A percentile compares a stretch with the other conserved stretches of the same genome.
These are phyloP conservation scores for Platalea minor DNA, from an alignment of 2,797 vertebrate genomes.

Conservation along the genomic window DNA sequence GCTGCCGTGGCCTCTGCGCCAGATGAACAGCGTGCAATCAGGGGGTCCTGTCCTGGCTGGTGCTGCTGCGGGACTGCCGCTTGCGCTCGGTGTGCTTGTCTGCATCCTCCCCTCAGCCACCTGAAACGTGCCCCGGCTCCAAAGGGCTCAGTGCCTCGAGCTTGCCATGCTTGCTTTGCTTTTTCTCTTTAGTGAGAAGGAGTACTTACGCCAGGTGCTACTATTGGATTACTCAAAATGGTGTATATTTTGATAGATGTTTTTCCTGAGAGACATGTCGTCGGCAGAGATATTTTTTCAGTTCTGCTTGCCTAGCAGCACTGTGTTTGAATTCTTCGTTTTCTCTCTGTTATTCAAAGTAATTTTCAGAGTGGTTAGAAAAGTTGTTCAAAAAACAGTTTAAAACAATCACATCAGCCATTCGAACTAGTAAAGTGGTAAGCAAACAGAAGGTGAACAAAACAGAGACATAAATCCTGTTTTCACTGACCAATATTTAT, in stretches of 20 bases:
- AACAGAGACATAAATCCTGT: neutral
- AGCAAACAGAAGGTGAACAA: neutral
- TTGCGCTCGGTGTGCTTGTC: neutral
- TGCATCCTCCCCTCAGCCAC: neutral
- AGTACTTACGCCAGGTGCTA: neutral
- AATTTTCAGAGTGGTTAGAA: neutral
- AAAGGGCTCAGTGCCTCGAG: neutral
- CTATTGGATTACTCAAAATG: neutral
- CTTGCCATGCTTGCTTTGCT: rapidly evolving
- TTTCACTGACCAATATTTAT: neutral
- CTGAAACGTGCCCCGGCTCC: neutral
- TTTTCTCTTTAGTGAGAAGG: neutral
- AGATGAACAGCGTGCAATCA: no score
- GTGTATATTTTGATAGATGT: neutral
- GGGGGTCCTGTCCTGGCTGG: neutral
- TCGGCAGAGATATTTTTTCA: neutral
- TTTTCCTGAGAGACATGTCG: neutral
- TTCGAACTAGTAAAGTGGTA: neutral
- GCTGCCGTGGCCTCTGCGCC: rapidly evolving
- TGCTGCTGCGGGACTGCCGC: neutral
- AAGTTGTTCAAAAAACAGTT: neutral
- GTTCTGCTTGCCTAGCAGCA: neutral
- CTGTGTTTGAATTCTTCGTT: neutral
- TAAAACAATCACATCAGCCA: neutral
- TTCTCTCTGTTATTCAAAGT: neutral